These are phyloP conservation scores for Taenioides sp. DNA, from an alignment of 2,797 vertebrate species.

Conservation along the genomic window DNA sequence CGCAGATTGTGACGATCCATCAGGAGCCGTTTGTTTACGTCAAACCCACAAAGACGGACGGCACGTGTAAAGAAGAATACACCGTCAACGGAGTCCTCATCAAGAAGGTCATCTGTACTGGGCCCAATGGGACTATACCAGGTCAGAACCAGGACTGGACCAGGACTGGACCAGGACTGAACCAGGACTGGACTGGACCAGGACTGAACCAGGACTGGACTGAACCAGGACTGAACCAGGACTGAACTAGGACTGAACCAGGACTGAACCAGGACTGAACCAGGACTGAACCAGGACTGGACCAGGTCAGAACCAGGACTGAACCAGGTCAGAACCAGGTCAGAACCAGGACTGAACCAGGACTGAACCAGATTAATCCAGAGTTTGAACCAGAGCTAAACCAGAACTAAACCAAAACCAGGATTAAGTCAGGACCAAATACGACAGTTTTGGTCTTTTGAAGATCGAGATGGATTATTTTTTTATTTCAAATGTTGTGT, in stretches of 20 bases:
- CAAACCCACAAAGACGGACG: constrained; percentile 88
- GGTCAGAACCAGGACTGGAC: constrained; percentile 74
- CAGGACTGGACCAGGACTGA: neutral
- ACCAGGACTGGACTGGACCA: neutral
- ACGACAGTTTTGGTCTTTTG: too few relatives aligned
- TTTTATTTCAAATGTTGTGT: too few relatives aligned
- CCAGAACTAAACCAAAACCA: neutral
- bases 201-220: neutral
- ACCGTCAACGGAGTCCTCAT: constrained; percentile 94
- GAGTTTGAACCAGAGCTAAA: neutral
- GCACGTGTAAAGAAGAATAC: constrained; percentile 91
- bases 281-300: too few relatives aligned
- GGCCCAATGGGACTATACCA: constrained; percentile 97
- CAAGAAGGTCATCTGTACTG: constrained; percentile 98
- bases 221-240: neutral
- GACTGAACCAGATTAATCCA: neutral
- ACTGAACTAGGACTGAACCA: neutral
- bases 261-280: too few relatives aligned
- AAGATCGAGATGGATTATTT: too few relatives aligned
- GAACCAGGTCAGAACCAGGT: too few relatives aligned
- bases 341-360: neutral
- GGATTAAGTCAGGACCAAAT: neutral
- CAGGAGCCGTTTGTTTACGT: constrained; percentile 99
- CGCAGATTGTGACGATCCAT: constrained; percentile 96
- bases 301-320: too few relatives aligned